Base-by-base conservation (phyloP, 2,113 vertebrate genomes). In the Pseudorasbora parva region DNA sequence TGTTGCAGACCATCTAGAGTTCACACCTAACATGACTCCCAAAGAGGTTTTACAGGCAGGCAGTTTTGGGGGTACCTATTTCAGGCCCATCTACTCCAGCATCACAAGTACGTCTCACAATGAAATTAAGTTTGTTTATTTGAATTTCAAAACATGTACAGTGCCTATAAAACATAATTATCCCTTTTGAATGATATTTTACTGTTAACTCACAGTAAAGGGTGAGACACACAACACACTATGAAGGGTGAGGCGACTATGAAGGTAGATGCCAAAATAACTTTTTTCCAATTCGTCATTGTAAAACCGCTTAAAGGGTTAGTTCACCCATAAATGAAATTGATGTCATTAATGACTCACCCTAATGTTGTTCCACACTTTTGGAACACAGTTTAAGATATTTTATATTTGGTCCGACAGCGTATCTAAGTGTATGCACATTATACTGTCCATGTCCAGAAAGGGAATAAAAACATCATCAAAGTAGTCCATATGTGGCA, bases 21-120 rank as follows among this genome's bases (percentile, higher is more conserved):
- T 89, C 56, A 54, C 17, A 59, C 88, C 88, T 8, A 89, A 87
- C 60, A 62, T 89, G 86, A 82, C 80, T 27, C 88, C 88, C 0
- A 79, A 84, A 57, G 88, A 87, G 45, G 81, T 89, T 14, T 77
- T 89, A 15, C 86, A 84, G 56, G 88, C 84, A 30, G 88, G 86
- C 37, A 89, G 88, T 78, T 89, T 89, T 75, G 88, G 88, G 12
- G 88, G 88, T 27, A 89, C 88, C 59, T 89, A 89, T 73, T 89
- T 89, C 82, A 87, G 88, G 66, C 78, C 88, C 19, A 89, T 89
- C 60, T 82, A 80, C 78, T 89, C 88, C 47, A 87, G 86, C 5
- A 5, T 89, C 57, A 89, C 88, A 82, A 89, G 88, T 88, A 59
- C 78, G 88, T 56, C 47, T 74, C 41, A 27, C 10, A 15, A 23